Percentiles rank a stretch among this genome's conserved stretches.
Conservation (phyloP, 2,888 invertebrate genomes). For the Polia nebulosa region DNA sequence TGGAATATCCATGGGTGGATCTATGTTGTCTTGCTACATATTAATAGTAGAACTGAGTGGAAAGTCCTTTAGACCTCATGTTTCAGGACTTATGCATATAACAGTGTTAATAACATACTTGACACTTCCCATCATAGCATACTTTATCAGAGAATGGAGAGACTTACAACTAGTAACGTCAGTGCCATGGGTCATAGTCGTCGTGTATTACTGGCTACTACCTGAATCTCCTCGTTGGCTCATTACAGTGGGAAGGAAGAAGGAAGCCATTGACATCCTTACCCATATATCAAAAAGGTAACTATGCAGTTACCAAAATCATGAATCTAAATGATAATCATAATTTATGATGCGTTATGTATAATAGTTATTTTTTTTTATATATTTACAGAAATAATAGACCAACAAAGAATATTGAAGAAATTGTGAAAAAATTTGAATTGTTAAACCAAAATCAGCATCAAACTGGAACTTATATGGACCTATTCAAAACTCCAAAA, state of each 20-base stretch:
- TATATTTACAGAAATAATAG: conserved; percentile 21
- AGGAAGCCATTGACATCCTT: conserved; percentile 91
- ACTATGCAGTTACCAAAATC: not conserved
- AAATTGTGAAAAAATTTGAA: conserved; percentile 20
- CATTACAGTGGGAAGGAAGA: conserved; percentile 92
- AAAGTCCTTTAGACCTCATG: conserved; percentile 88
- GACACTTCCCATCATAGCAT: conserved; percentile 90
- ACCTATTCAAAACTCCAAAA: conserved; percentile 93
- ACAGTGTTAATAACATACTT: conserved; percentile 90
- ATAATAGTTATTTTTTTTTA: not conserved
- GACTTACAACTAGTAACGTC: conserved; percentile 91
- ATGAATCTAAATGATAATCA: not conserved
- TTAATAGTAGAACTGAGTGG: conserved; percentile 92
- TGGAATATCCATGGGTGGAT: conserved; percentile 92
- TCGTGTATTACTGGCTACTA: conserved; percentile 92
- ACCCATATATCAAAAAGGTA: conserved; percentile 62
- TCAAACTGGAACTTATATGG: conserved; percentile 79
- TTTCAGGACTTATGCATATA: conserved; percentile 90
- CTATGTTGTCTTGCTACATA: conserved; percentile 93
- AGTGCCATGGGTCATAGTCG: conserved; percentile 87
- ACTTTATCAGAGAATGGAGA: conserved; percentile 91
- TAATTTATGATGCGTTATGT: not conserved
- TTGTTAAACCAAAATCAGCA: conserved; percentile 52
- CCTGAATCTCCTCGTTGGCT: conserved; percentile 96
- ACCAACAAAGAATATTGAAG: conserved; percentile 17